These are phyloP conservation scores for Myotis yumanensis DNA, from an alignment of 2,113 vertebrate species.

Conservation along the genomic window DNA sequence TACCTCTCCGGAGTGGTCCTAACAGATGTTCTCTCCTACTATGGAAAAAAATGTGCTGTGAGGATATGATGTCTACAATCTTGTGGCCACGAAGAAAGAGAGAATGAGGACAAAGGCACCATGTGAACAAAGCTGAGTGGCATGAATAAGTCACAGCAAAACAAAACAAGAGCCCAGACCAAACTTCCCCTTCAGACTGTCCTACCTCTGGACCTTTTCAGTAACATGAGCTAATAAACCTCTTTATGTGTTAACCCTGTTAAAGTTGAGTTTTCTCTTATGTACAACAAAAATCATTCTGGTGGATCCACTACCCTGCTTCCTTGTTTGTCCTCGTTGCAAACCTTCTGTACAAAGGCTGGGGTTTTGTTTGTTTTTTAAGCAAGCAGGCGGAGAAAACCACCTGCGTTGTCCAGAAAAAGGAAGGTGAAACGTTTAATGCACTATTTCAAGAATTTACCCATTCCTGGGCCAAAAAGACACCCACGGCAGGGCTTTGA, in stretches of 20 bases:
- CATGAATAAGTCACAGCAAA: not conserved
- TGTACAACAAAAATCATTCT: not conserved
- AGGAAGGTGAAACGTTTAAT: not conserved
- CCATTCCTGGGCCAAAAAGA: not conserved
- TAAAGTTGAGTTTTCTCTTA: not conserved
- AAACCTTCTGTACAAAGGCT: not conserved
- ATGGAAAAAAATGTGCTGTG: not conserved
- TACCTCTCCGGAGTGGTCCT: not conserved
- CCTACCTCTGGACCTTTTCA: not conserved
- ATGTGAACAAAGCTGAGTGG: not conserved
- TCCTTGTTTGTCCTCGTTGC: not conserved
- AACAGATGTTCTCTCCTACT: not conserved
- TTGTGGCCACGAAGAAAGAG: not conserved
- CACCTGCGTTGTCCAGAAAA: not conserved
- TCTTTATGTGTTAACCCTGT: not conserved
- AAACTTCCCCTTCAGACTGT: not conserved
- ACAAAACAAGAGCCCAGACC: not conserved
- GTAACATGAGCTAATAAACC: not conserved
- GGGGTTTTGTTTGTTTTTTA: not conserved
- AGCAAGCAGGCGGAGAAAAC: conserved; percentile 8
- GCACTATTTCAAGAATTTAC: not conserved
- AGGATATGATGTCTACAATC: not conserved
- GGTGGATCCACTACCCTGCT: not conserved
- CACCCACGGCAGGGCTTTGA: not conserved
- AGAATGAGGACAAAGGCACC: not conserved